Evolutionary conservation across 2,888 invertebrate genomes (phyloP), one percentile per base, ranked within the genome.

Genomic region (Tryphoninae sp.): DNA sequence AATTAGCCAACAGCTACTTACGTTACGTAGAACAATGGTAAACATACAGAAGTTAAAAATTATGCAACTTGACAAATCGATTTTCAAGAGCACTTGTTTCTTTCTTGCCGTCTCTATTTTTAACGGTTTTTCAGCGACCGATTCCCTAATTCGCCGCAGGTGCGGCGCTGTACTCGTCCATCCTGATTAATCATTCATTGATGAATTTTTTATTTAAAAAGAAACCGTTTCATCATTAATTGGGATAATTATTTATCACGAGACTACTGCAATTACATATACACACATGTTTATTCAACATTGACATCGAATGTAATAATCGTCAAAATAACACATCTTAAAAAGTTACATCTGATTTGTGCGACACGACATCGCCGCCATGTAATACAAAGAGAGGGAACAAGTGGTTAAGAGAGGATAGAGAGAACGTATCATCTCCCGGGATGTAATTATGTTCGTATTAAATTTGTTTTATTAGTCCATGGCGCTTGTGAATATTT

Each of bases 321-420:
- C n/a, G 1, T 9, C 19, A 9, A 40, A 16, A 55, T 23, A 42
- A 19, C 2, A 33, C 3, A 33, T 22, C n/a, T 11, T 23, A 2
- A 59, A 64, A 26, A 51, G 45, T 45, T 9, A 1, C 16, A 59
- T 26, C 40, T 65, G 67, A 72, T 9, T 42, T 19, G 45, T 59
- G 78, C 69, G 26, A 69, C 81, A 78, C 81, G 74, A 81, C 78
- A 81, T 81, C 78, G 81, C 81, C 59, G 74, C 78, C 42, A 49
- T 13, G 2, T 45, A 45, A 9, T 65, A 65, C 33, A 62, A 6
- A 51, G 13, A 42, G 11, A 0, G 49, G 2, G 45, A 11, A 13
- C 53, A 16, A n/a, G 16, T 11, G 53, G 9, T 9, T 19, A 42
- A 19, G 53, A 53, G 7, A 33, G 33, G 33, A 33, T 33, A 6